A percentile compares a stretch with the other conserved stretches of the same genome.
phyloP scores from a whole-genome alignment of 2,888 invertebrate species.

The Cephus pulcher region DNA sequence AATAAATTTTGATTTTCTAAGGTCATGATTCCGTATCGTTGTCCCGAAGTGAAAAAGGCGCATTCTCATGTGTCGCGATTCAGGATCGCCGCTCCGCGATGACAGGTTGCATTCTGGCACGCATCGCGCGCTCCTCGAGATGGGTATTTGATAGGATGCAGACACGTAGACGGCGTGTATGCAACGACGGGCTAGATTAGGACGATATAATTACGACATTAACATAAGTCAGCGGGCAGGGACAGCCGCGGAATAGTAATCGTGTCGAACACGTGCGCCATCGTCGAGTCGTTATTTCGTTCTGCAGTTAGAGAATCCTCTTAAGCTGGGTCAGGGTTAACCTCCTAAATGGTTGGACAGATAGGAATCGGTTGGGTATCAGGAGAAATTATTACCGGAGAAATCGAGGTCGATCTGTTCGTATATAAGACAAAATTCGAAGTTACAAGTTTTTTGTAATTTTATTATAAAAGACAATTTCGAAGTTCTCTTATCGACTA shows the following conservation, averaged over 20 bases:
- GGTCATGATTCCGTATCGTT: not conserved
- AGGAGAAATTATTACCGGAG: not conserved
- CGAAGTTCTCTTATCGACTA: not conserved
- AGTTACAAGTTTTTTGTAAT: not conserved
- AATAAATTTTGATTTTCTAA: not conserved
- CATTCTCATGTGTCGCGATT: not conserved
- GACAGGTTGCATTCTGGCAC: constrained; percentile 60
- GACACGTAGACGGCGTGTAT: constrained; percentile 55
- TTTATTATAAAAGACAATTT: not conserved
- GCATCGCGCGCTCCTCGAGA: constrained; percentile 63
- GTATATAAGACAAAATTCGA: not conserved
- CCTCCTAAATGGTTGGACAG: constrained; percentile 15
- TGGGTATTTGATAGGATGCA: constrained; percentile 64
- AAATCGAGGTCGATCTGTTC: not conserved
- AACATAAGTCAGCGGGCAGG: constrained; percentile 64
- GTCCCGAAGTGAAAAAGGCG: not conserved
- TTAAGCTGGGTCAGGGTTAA: constrained; percentile 40
- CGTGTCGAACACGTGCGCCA: constrained; percentile 58
- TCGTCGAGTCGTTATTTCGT: constrained; percentile 1
- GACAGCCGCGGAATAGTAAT: constrained; percentile 62
- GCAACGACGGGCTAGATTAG: constrained; percentile 61
- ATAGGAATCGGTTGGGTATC: not conserved
- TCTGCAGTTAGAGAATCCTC: constrained; percentile 16
- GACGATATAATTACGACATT: constrained; percentile 66
- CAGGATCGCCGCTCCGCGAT: constrained; percentile 26